Evolutionary conservation across 1,140 invertebrate genomes (phyloP), one percentile per base, ranked within the genome.

Genomic region (Thereuonema tuberculata): DNA sequence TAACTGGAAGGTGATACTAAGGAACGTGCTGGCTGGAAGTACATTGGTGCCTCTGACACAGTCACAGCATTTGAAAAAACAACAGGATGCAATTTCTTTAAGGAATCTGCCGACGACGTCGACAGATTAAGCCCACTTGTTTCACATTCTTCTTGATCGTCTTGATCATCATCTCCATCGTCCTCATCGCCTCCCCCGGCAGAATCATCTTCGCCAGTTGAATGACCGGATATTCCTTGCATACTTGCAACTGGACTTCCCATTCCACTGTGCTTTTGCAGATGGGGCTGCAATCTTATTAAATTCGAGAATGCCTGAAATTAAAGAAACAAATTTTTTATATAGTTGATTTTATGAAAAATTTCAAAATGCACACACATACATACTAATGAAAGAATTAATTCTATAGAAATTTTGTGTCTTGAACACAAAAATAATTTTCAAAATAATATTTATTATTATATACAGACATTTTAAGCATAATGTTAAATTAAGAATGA

Each of bases 261-360:
- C 58, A 55, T 28, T 63, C 60, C 55, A 47, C 15, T 47, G 65
- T 86, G 84, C 67, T 85, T 85, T 9, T 81, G 77, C n/a, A 84
- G 78, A 68, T 86, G 84, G 3, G 81, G 78, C 21, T 82, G 75
- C 37, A 86, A 70, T 60, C 80, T 77, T 58, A 84, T 82, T 23
- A 83, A 64, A 62, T 85, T 83, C 1, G 82, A 83, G 67, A 84
- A 84, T 2, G 83, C 84, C 72, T 78, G 59, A 12, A 65, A 66
- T 54, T 55, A 60, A 64, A 62, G 61, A n/a, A n/a, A n/a, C n/a
- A n/a, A n/a, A n/a, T n/a, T n/a, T n/a, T n/a, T n/a, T n/a, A n/a
- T n/a, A n/a, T n/a, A n/a, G n/a, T n/a, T n/a, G n/a, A n/a, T n/a
- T n/a, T n/a, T n/a, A n/a, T n/a, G n/a, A n/a, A n/a, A n/a, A n/a